These are phyloP conservation scores for Lethocerus indicus DNA, from an alignment of 1,140 invertebrate genomes.

Conservation along the genomic window DNA sequence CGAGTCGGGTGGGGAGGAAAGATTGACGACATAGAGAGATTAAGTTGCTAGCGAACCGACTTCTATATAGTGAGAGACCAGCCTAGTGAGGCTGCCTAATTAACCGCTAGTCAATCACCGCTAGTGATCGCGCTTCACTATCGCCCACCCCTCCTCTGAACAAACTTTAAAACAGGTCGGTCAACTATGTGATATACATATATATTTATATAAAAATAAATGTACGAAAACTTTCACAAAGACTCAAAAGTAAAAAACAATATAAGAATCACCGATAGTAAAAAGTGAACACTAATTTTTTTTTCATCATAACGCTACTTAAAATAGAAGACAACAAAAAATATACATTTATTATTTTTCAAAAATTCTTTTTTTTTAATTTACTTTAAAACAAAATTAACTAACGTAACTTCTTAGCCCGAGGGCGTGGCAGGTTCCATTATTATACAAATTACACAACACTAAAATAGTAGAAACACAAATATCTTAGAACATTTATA, in stretches of 20 bases:
- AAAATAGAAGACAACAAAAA: constrained; percentile 16
- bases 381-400: constrained; percentile 16
- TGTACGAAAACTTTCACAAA: constrained; percentile 7
- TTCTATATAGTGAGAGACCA: no score
- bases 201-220: constrained; percentile 7
- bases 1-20: background rate
- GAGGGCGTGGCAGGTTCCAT: constrained; percentile 13
- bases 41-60: no score
- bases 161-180: constrained; percentile 2
- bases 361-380: constrained; percentile 12
- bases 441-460: constrained; percentile 17
- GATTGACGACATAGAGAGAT: no score
- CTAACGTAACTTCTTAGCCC: constrained; percentile 15
- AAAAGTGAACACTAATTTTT: constrained; percentile 16
- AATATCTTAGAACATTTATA: constrained; percentile 19
- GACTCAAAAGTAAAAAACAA: constrained; percentile 14
- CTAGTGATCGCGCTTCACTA: no score
- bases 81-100: no score
- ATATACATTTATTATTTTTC: constrained; percentile 14
- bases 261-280: constrained; percentile 14
- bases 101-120: no score
- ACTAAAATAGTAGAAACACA: constrained; percentile 18
- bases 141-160: constrained; percentile 2
- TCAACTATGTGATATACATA: constrained; percentile 9
- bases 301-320: constrained; percentile 10